Evolutionary conservation across 2,797 vertebrate genomes (phyloP).

Genomic region (Pseudochirops corinnae): DNA sequence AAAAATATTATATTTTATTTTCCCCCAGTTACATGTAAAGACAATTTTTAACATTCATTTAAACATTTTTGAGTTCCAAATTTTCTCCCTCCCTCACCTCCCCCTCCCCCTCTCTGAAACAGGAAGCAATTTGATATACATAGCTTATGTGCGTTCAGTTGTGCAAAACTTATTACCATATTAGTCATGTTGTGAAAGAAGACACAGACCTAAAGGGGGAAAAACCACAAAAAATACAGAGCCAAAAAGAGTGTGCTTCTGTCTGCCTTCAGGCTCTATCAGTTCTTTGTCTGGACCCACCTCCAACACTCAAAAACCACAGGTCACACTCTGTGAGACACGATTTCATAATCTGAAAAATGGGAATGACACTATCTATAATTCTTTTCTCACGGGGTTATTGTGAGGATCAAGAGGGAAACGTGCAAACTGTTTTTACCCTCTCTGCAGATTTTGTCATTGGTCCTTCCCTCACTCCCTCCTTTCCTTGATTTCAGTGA

Average conservation of each 20-base stretch:
- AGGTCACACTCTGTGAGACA: background rate
- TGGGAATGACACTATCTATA: background rate
- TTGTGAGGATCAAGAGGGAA: background rate
- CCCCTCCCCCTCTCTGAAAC: fast-evolving
- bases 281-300: background rate
- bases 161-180: background rate
- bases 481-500: background rate
- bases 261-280: background rate
- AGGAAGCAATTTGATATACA: background rate
- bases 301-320: background rate
- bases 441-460: background rate
- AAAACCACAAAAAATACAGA: background rate
- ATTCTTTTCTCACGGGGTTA: background rate
- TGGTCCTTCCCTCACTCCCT: background rate
- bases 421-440: background rate
- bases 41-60: background rate
- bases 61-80: background rate
- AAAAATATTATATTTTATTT: background rate
- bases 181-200: background rate
- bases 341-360: background rate
- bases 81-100: background rate
- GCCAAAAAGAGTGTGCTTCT: background rate
- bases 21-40: background rate
- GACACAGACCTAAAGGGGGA: background rate
- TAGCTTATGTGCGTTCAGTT: background rate